Conservation (phyloP, 2,797 vertebrate species). For the Poecile montanus region DNA sequence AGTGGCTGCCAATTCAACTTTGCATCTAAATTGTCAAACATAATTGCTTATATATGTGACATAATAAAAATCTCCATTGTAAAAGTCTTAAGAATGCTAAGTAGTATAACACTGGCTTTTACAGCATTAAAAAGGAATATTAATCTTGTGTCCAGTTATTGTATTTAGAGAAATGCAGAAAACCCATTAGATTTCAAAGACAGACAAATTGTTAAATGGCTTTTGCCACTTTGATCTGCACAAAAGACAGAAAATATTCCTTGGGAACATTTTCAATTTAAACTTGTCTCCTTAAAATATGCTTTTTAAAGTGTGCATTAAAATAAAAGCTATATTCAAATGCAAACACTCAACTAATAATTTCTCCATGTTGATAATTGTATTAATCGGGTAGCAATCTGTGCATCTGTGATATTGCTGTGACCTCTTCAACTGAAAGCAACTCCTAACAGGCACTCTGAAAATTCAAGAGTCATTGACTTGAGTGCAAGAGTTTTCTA, state of each 20-base stretch:
- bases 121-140: conserved; percentile 72
- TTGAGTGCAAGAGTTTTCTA: conserved; percentile 36
- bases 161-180: conserved; percentile 56
- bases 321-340: conserved; percentile 61
- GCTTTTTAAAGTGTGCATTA: conserved; percentile 59
- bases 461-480: conserved; percentile 53
- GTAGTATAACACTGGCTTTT: conserved; percentile 47
- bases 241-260: conserved; percentile 61
- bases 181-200: conserved; percentile 68
- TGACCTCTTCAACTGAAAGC: conserved; percentile 57
- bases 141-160: conserved; percentile 50
- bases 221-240: conserved; percentile 59
- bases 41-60: conserved; percentile 65
- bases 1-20: conserved; percentile 60
- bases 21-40: conserved; percentile 57
- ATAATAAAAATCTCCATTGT: conserved; percentile 56
- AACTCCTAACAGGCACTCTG: conserved; percentile 49
- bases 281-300: conserved; percentile 60
- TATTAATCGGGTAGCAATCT: conserved; percentile 60
- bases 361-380: conserved; percentile 59
- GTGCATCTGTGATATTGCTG: conserved; percentile 31
- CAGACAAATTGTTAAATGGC: conserved; percentile 66
- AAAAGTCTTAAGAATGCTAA: conserved; percentile 62
- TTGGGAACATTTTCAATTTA: conserved; percentile 51
- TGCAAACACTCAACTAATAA: conserved; percentile 51